Conservation (phyloP, 2,888 invertebrate species). For the Calliphora vomitoria region DNA sequence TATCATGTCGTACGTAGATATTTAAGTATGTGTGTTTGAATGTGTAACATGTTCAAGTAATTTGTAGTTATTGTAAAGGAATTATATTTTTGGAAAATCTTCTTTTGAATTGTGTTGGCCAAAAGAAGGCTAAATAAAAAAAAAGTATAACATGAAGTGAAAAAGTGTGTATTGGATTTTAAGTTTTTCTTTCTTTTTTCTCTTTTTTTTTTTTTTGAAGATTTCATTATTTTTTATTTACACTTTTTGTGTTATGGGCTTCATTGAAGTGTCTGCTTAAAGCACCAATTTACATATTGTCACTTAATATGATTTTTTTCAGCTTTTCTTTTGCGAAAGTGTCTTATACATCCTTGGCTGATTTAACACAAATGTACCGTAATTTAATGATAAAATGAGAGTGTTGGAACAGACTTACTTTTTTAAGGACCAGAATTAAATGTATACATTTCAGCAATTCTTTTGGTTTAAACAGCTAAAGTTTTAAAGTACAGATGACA, state of each 20-base stretch:
- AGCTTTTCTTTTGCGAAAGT: constrained; percentile 32
- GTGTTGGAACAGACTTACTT: background rate
- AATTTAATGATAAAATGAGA: constrained; percentile 43
- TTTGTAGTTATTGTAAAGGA: constrained; percentile 72
- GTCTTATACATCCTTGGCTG: constrained; percentile 59
- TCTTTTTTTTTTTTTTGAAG: background rate
- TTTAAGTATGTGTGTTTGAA: background rate
- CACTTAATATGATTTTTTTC: constrained; percentile 51
- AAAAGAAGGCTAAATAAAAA: constrained; percentile 6
- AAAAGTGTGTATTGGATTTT: constrained; percentile 68
- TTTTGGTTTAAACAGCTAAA: constrained; percentile 10
- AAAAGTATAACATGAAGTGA: constrained; percentile 35
- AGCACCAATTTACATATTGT: constrained; percentile 70
- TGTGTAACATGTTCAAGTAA: constrained; percentile 62
- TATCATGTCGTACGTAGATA: background rate
- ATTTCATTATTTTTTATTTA: constrained; percentile 42
- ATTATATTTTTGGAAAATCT: constrained; percentile 67
- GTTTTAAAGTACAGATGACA: background rate
- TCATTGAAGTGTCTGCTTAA: constrained; percentile 52
- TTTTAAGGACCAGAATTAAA: background rate
- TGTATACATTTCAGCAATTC: background rate
- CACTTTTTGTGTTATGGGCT: background rate
- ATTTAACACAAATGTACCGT: constrained; percentile 56
- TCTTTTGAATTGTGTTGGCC: constrained; percentile 59
- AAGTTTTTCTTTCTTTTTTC: constrained; percentile 48